Percentiles rank a stretch among this genome's conserved stretches.
Conservation (phyloP, 2,113 vertebrate species). For the Clinocottus analis region DNA sequence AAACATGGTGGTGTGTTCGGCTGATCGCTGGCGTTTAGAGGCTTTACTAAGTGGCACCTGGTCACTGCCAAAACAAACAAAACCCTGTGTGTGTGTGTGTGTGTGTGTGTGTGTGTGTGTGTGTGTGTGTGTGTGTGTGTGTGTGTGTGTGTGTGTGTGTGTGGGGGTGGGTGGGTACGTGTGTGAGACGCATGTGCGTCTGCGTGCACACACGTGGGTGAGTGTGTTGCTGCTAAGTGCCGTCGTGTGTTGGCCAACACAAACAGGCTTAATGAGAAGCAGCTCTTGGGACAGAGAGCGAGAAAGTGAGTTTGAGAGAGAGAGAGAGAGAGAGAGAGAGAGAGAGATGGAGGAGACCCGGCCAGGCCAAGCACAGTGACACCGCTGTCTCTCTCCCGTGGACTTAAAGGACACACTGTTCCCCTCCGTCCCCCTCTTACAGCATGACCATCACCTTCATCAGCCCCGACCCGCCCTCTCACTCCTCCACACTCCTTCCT, state of each 20-base stretch:
- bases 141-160: slow-evolving; percentile 40
- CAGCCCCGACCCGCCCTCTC: slow-evolving; percentile 37
- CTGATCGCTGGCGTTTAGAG: slow-evolving; percentile 72
- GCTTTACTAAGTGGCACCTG: slow-evolving; percentile 80
- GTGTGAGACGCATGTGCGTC: neutral
- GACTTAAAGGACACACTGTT: slow-evolving; percentile 82
- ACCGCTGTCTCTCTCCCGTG: slow-evolving; percentile 72
- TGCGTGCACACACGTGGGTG: slow-evolving; percentile 21
- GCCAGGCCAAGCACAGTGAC: slow-evolving; percentile 82
- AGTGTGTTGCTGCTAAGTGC: slow-evolving; percentile 79
- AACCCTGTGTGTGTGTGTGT: slow-evolving; percentile 40
- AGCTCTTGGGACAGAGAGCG: slow-evolving; percentile 78
- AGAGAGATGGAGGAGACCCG: slow-evolving; percentile 37
- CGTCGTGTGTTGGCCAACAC: slow-evolving; percentile 80
- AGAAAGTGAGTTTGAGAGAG: slow-evolving; percentile 51
- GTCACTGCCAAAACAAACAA: slow-evolving; percentile 83
- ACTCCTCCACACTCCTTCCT: slow-evolving; percentile 52
- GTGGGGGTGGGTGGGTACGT: neutral
- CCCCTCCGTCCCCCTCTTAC: slow-evolving; percentile 58
- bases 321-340: slow-evolving; percentile 37
- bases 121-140: slow-evolving; percentile 28
- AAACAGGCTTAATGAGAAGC: slow-evolving; percentile 86
- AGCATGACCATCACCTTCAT: slow-evolving; percentile 55
- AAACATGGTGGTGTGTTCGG: slow-evolving; percentile 74
- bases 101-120: slow-evolving; percentile 1